Base-by-base conservation (phyloP, 2,888 invertebrate genomes). In the Parnassius mnemosyne region DNA sequence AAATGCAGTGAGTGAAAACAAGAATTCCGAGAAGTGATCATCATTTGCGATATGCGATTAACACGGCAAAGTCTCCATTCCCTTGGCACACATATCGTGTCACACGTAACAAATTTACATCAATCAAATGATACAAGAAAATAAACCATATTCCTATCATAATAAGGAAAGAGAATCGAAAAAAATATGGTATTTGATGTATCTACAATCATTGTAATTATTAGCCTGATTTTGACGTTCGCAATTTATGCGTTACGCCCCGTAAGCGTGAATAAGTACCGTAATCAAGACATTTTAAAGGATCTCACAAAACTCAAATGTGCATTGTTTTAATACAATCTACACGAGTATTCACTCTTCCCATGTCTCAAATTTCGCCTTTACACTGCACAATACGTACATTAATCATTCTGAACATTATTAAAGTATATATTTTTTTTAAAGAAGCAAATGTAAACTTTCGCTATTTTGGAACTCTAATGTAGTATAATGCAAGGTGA, bases 161-260 rank as follows among this genome's bases (percentile, higher is more conserved):
- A 3, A 56, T 72, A 76, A 72, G 64, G 57, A 41, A 42, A 25
- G 57, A 43, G 49, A 56, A 25, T 47, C 7, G 11, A 62, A 41
- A 57, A 47, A 16, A 25, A 53, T 52, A 5, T 50, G 66, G 61
- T 61, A 65, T 58, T 57, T 64, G 56, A 64, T 54, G 54, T 56
- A 20, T 20, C 20, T 20, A 66, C 70, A 79, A 77, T 80, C 74
- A 77, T 78, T 72, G 80, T 76, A 78, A 80, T 80, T 78, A 83
- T 84, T 84, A 81, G 77, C 75, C 69, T 67, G 72, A 78, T 85
- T 85, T 82, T 84, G 83, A 83, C 81, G 80, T 71, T 75, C 68
- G 74, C 74, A 77, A 79, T 78, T 78, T 75, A 75, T 72, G 69
- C 76, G 84, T 84, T 77, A 82, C 81, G 85, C 78, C 79, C 71